Conservation (phyloP, 2,797 vertebrate genomes). For the Manis pentadactyla region DNA sequence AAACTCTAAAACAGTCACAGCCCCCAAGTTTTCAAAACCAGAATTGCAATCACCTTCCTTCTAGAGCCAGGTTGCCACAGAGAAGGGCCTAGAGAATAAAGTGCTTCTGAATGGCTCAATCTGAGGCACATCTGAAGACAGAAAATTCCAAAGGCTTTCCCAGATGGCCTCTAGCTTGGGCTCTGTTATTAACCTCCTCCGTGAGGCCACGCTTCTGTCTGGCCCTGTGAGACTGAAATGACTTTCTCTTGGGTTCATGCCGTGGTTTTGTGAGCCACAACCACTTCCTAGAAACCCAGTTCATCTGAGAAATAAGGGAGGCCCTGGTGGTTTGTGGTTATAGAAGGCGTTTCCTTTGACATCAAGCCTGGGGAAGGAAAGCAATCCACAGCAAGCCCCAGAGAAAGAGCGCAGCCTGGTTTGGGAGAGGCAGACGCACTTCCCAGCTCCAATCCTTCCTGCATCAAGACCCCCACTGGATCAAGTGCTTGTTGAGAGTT, state of each 20-base stretch:
- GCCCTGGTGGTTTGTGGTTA: constrained; percentile 84
- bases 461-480: neutral
- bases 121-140: constrained; percentile 83
- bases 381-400: constrained; percentile 53
- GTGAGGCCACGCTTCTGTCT: constrained; percentile 63
- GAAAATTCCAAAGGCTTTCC: constrained; percentile 83
- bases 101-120: constrained; percentile 82
- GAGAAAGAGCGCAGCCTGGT: constrained; percentile 12
- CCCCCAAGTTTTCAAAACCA: constrained; percentile 72
- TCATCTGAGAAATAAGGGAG: constrained; percentile 86
- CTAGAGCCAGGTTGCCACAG: constrained; percentile 84
- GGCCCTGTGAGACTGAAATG: constrained; percentile 71
- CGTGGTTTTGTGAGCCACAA: constrained; percentile 84
- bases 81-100: constrained; percentile 85
- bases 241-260: constrained; percentile 79
- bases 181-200: constrained; percentile 76
- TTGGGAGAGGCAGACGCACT: neutral
- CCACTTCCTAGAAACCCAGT: constrained; percentile 86
- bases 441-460: neutral
- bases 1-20: constrained; percentile 71
- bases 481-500: neutral
- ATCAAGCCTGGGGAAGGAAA: constrained; percentile 53
- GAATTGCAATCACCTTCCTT: constrained; percentile 72
- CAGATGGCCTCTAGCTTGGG: constrained; percentile 80
- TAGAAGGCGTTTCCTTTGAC: constrained; percentile 84